Percentiles rank a stretch among this genome's conserved stretches.
Evolutionary conservation across 2,888 invertebrate species (phyloP).

Genomic region (Urechis unicinctus): DNA sequence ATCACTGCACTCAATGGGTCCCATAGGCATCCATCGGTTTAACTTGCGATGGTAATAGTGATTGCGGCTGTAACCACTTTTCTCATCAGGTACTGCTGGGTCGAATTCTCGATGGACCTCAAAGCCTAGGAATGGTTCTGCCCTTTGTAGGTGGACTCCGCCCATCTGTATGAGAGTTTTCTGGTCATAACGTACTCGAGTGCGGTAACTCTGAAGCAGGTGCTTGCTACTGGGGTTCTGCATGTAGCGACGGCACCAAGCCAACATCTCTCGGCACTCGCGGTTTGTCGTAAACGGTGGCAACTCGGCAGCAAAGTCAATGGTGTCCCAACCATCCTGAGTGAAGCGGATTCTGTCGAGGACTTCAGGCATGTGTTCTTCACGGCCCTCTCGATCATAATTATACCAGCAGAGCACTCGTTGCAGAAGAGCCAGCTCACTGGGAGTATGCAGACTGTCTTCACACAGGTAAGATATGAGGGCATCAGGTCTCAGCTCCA

Average conservation of each 20-base stretch:
- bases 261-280: slow-evolving; percentile 11
- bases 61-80: slow-evolving; percentile 7
- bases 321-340: slow-evolving; percentile 17
- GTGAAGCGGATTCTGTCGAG: slow-evolving; percentile 16
- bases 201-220: slow-evolving; percentile 12
- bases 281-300: slow-evolving; percentile 13
- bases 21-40: slow-evolving; percentile 14
- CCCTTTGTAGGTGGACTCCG: slow-evolving; percentile 4
- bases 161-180: slow-evolving; percentile 15
- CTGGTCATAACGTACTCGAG: slow-evolving; percentile 11
- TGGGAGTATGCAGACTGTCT: slow-evolving; percentile 8
- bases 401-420: slow-evolving; percentile 15
- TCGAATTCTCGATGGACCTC: neutral
- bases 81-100: neutral
- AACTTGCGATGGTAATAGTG: slow-evolving; percentile 14
- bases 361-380: slow-evolving; percentile 6
- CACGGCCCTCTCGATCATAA: slow-evolving; percentile 2
- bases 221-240: slow-evolving; percentile 11
- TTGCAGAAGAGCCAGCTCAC: slow-evolving; percentile 11
- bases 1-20: slow-evolving; percentile 10
- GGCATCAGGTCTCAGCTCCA: slow-evolving; percentile 8
- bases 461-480: slow-evolving; percentile 10
- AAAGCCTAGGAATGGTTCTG: neutral
- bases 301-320: slow-evolving; percentile 9
- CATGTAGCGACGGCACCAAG: slow-evolving; percentile 10